Evolutionary conservation across 2,888 invertebrate genomes (phyloP).

Genomic region (Drosophila prostipennis): DNA sequence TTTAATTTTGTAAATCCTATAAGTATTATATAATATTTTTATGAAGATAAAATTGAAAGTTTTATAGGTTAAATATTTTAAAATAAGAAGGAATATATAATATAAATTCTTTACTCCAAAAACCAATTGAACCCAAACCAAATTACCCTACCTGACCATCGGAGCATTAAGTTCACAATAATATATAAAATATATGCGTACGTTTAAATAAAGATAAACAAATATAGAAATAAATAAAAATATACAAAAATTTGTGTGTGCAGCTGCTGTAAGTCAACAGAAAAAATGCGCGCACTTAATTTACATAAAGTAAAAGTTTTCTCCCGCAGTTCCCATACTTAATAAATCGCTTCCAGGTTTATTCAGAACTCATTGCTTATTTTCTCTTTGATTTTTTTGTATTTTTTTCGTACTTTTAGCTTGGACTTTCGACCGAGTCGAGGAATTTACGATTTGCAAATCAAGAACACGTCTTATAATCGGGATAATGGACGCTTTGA

Average conservation of each 20-base stretch:
- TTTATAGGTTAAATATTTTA: neutral
- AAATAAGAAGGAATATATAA: neutral
- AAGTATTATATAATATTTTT: too few relatives aligned
- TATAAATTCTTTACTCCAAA: neutral
- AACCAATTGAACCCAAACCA: neutral
- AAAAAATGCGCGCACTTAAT: conserved; percentile 51
- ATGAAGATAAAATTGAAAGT: neutral
- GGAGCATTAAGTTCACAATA: conserved; percentile 10
- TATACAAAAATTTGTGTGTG: conserved; percentile 10
- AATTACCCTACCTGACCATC: conserved; percentile 1
- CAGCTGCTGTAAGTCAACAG: conserved; percentile 40
- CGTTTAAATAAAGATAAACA: conserved; percentile 24
- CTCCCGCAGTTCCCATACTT: conserved; percentile 18
- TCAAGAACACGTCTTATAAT: conserved; percentile 95
- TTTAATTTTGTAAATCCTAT: too few relatives aligned
- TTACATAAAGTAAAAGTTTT: conserved; percentile 64
- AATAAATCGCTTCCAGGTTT: conserved; percentile 41
- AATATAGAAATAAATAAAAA: conserved; percentile 21
- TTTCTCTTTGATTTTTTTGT: conserved; percentile 13
- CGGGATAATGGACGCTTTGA: conserved; percentile 96
- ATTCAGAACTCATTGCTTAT: conserved; percentile 9
- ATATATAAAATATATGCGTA: conserved; percentile 1
- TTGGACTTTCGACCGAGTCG: conserved; percentile 91
- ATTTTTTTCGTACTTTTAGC: conserved; percentile 84
- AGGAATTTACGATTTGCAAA: conserved; percentile 94